Conservation (phyloP, 1,140 invertebrate genomes). For the Drosophila neocordata region DNA sequence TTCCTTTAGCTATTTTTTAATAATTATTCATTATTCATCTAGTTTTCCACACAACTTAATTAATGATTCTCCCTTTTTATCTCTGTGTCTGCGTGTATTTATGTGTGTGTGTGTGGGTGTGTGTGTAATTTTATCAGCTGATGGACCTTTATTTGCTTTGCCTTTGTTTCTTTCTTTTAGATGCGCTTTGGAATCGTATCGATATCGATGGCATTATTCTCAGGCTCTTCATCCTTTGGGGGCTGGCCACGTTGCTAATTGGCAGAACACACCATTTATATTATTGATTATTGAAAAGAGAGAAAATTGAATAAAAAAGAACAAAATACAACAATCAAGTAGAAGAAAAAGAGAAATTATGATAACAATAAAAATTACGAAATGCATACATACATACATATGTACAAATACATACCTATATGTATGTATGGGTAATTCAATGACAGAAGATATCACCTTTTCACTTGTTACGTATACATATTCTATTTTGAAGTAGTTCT, state of each 20-base stretch:
- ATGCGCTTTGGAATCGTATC: constrained; percentile 79
- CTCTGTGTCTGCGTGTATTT: constrained; percentile 17
- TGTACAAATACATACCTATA: background rate
- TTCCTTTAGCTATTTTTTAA: constrained; percentile 16
- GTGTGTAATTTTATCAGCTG: constrained; percentile 49
- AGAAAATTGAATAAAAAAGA: constrained; percentile 31
- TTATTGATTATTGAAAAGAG: constrained; percentile 7
- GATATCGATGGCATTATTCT: constrained; percentile 76
- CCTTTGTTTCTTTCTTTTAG: constrained; percentile 39
- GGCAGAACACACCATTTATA: constrained; percentile 28
- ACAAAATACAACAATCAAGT: constrained; percentile 60
- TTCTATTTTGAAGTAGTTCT: too few relatives aligned
- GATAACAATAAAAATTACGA: constrained; percentile 8
- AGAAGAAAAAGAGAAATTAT: constrained; percentile 40
- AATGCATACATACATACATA: background rate
- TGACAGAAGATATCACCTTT: too few relatives aligned
- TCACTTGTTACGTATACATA: too few relatives aligned
- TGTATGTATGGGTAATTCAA: too few relatives aligned
- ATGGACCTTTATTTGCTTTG: constrained; percentile 25
- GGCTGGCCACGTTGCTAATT: constrained; percentile 72
- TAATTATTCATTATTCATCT: constrained; percentile 51
- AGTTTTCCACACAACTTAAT: constrained; percentile 22
- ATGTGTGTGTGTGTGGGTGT: constrained; percentile 27
- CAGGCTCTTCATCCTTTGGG: constrained; percentile 78
- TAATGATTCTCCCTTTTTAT: constrained; percentile 17